Percentiles rank a stretch among this genome's conserved stretches.
Evolutionary conservation across 2,797 vertebrate species (phyloP).

Genomic region (Pterois miles): DNA sequence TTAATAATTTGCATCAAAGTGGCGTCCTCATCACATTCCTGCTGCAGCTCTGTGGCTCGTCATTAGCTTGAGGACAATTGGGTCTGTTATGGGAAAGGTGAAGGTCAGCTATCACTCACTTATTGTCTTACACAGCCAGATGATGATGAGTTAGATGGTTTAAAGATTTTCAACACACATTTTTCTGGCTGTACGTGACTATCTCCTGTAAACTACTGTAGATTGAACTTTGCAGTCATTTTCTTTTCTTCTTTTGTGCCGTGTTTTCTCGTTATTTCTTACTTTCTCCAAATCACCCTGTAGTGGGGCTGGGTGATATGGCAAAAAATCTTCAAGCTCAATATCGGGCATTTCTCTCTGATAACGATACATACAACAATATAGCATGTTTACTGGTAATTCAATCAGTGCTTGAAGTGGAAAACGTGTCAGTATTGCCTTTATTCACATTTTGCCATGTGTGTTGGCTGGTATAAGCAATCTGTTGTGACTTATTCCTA

Average conservation of each 20-base stretch:
- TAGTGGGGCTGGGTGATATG: too few relatives aligned
- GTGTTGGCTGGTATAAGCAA: too few relatives aligned
- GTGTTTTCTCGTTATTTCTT: not conserved
- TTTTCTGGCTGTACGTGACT: not conserved
- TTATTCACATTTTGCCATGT: too few relatives aligned
- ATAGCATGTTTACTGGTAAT: too few relatives aligned
- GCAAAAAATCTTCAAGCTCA: too few relatives aligned
- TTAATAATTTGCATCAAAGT: slow-evolving; percentile 27
- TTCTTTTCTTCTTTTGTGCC: not conserved
- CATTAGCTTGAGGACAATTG: slow-evolving; percentile 2
- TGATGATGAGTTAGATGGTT: not conserved
- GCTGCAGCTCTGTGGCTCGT: not conserved
- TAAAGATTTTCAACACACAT: not conserved
- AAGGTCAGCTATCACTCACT: not conserved
- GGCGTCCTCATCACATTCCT: not conserved
- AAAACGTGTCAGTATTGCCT: too few relatives aligned
- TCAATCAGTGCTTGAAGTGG: too few relatives aligned
- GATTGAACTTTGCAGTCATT: not conserved
- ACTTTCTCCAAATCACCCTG: not conserved
- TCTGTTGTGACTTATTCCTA: too few relatives aligned
- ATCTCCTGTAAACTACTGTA: not conserved
- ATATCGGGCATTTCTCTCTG: too few relatives aligned
- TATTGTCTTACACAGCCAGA: not conserved
- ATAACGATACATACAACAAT: too few relatives aligned
- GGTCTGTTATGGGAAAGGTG: not conserved